Evolutionary conservation across 2,888 invertebrate genomes (phyloP), one percentile per base, ranked within the genome.

Genomic region (Stegana nigrithorax): DNA sequence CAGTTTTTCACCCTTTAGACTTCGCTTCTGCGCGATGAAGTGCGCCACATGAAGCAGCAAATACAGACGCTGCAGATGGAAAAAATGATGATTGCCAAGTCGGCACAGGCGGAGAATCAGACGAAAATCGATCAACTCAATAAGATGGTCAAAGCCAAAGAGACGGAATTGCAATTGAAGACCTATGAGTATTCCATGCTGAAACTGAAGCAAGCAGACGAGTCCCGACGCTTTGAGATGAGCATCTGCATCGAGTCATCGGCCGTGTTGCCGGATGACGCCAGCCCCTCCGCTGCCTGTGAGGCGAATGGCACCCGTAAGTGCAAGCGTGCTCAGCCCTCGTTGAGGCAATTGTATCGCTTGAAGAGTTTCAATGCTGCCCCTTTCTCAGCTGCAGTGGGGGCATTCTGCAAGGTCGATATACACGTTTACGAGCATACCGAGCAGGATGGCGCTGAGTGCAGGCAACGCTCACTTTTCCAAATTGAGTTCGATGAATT

Each of bases 1-100:
- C n/a, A n/a, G n/a, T n/a, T n/a, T n/a, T n/a, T n/a, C n/a, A n/a
- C 32, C 7, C 63, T 47, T 4, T 23, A 82, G 82, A 69, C 75
- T 12, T 71, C 74, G 4, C 55, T 84, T 42, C 71, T 84, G 2
- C 83, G 84, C 1, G 81, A 83, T 64, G 84, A 84, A 55, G 67
- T 84, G 12, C 81, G 78, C 3, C 79, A 84, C 50, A 64, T 82
- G n/a, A 81, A 82, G 21, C 83, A 83, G 36, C 73, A 83, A 62
- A 72, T 84, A 6, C 81, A 84, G 62, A 68, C 67, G 27, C 73
- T 77, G 17, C 81, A 79, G 62, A 79, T 82, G 67, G 83, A 84
- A 50, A 83, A 81, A 42, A 67, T 84, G 2, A 67, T 74, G n/a
- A 67, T 73, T 50, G 71, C 75, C 0, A 80, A 81, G 64, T 72